phyloP scores from a whole-genome alignment of 2,888 invertebrate species.

The Pseudococcus jackbeardsleyi region DNA sequence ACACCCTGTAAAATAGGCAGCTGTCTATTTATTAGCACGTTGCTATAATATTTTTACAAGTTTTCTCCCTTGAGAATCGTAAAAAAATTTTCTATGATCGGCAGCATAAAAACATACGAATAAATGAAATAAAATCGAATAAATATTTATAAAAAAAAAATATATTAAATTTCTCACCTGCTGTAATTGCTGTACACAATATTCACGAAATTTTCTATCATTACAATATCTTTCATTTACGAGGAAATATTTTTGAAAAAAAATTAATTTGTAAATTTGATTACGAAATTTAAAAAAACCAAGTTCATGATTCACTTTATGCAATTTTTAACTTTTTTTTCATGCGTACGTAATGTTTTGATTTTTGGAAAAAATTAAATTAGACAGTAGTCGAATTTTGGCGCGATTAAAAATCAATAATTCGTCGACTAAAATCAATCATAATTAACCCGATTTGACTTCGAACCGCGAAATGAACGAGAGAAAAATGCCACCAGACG shows the following conservation, averaged over 20 bases:
- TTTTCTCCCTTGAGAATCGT: background rate
- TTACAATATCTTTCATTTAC: background rate
- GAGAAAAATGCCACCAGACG: background rate
- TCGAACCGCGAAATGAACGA: background rate
- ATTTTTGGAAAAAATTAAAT: background rate
- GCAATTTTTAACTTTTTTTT: background rate
- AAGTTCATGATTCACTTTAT: background rate
- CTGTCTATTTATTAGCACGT: background rate
- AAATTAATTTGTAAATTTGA: background rate
- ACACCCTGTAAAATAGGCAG: background rate
- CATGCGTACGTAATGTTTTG: background rate
- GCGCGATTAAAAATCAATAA: background rate
- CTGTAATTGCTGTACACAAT: background rate
- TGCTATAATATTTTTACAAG: background rate
- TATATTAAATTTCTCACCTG: slow-evolving; percentile 36
- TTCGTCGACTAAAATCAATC: background rate
- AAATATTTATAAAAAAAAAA: background rate
- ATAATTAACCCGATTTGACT: background rate
- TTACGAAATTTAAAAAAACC: background rate
- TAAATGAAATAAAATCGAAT: background rate
- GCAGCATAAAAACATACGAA: background rate
- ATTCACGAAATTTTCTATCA: slow-evolving; percentile 17
- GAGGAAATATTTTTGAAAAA: background rate
- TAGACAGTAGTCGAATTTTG: background rate
- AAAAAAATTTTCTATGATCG: background rate